Percentiles rank a stretch among this genome's conserved stretches.
Conservation (phyloP, 2,888 invertebrate species). For the Stramonita haemastoma region DNA sequence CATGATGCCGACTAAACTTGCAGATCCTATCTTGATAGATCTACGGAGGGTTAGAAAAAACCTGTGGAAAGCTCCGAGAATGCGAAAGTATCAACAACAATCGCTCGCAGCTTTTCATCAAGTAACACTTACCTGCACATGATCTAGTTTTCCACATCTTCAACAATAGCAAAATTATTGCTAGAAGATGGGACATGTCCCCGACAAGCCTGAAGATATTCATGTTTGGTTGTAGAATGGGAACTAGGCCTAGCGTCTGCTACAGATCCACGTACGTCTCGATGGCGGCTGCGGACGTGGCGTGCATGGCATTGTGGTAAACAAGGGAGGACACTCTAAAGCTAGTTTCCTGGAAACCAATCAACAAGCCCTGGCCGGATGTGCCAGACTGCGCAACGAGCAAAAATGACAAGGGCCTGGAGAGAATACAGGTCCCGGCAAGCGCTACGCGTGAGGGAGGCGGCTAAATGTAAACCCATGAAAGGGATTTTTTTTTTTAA, state of each 20-base stretch:
- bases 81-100: neutral
- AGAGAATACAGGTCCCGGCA: too few relatives aligned
- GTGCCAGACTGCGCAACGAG: too few relatives aligned
- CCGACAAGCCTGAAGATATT: conserved; percentile 98
- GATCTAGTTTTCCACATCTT: conserved; percentile 99
- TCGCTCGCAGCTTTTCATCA: neutral
- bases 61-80: too few relatives aligned
- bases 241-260: conserved; percentile 35
- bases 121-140: conserved; percentile 89
- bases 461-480: too few relatives aligned
- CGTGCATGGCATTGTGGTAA: conserved; percentile 67
- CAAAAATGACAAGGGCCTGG: too few relatives aligned
- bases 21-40: too few relatives aligned
- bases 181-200: conserved; percentile 97
- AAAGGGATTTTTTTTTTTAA: too few relatives aligned
- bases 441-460: too few relatives aligned
- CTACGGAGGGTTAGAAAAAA: too few relatives aligned
- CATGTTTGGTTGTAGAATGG: conserved; percentile 81
- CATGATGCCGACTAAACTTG: too few relatives aligned
- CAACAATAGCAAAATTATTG: conserved; percentile 93
- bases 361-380: neutral
- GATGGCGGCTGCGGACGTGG: conserved; percentile 71
- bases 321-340: conserved; percentile 43
- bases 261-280: conserved; percentile 45
- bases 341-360: conserved; percentile 11